Conservation (phyloP, 1,140 invertebrate species). For the Drosophila baimaii region DNA sequence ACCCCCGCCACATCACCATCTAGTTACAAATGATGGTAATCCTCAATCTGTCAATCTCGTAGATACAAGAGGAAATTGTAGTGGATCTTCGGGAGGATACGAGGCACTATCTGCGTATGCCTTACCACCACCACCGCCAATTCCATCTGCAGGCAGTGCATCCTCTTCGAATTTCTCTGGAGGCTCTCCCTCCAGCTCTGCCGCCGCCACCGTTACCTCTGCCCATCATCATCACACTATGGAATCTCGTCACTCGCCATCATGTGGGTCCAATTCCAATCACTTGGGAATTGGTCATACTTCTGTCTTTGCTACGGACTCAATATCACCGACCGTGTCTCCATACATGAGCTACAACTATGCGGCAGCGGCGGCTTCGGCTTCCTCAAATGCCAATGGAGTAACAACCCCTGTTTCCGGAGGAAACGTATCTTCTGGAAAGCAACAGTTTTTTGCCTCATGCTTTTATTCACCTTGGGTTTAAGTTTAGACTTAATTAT, state of each 20-base stretch:
- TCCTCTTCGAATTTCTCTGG: constrained; percentile 17
- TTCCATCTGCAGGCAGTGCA: constrained; percentile 18
- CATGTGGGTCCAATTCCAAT: constrained; percentile 47
- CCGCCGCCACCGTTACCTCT: constrained; percentile 6
- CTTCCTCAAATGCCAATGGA: constrained; percentile 27
- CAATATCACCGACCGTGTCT: constrained; percentile 46
- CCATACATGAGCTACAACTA: constrained; percentile 78
- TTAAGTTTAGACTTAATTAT: constrained; percentile 32
- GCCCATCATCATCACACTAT: constrained; percentile 37
- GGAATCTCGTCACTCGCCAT: constrained; percentile 43
- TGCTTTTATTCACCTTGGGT: constrained; percentile 83
- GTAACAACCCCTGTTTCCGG: background rate
- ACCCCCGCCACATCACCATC: constrained; percentile 52
- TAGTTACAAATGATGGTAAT: constrained; percentile 31
- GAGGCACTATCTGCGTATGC: constrained; percentile 60
- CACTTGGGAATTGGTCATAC: constrained; percentile 42
- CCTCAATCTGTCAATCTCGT: constrained; percentile 20
- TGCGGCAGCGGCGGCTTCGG: constrained; percentile 47
- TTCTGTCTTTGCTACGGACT: constrained; percentile 45
- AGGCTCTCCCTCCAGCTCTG: constrained; percentile 14
- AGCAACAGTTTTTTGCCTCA: constrained; percentile 80
- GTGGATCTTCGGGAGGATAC: constrained; percentile 48
- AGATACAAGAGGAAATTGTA: constrained; percentile 21
- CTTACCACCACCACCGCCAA: constrained; percentile 50
- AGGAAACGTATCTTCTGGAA: constrained; percentile 54